Conservation (phyloP, 2,888 invertebrate species). For the Oasisia sp. region DNA sequence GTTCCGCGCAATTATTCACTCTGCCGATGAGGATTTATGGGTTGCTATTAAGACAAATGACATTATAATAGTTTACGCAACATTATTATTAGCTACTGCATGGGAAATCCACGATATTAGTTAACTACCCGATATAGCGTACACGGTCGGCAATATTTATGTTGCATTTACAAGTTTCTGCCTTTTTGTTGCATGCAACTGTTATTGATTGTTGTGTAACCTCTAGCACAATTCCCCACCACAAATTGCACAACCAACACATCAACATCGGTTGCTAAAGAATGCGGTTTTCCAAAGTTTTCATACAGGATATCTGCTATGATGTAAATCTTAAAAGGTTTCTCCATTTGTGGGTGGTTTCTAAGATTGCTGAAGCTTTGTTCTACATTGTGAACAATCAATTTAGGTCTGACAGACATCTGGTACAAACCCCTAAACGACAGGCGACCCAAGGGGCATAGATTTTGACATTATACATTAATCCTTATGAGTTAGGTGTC, state of each 20-base stretch:
- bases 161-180: neutral
- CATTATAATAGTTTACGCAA: neutral
- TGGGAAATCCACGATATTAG: neutral
- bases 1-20: neutral
- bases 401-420: too few species aligned
- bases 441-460: too few species aligned
- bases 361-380: too few species aligned
- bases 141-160: neutral
- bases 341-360: too few species aligned
- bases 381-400: too few species aligned
- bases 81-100: neutral
- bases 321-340: too few species aligned
- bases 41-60: neutral
- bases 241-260: neutral
- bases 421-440: too few species aligned
- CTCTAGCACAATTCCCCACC: neutral
- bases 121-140: neutral
- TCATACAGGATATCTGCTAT: too few species aligned
- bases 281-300: too few species aligned
- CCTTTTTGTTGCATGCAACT: neutral
- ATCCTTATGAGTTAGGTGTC: too few species aligned
- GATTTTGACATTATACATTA: too few species aligned
- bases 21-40: neutral
- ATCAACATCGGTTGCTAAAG: neutral
- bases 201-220: neutral